These are phyloP conservation scores for Sinonovacula constricta DNA, from an alignment of 1,140 invertebrate genomes.

Conservation along the genomic window DNA sequence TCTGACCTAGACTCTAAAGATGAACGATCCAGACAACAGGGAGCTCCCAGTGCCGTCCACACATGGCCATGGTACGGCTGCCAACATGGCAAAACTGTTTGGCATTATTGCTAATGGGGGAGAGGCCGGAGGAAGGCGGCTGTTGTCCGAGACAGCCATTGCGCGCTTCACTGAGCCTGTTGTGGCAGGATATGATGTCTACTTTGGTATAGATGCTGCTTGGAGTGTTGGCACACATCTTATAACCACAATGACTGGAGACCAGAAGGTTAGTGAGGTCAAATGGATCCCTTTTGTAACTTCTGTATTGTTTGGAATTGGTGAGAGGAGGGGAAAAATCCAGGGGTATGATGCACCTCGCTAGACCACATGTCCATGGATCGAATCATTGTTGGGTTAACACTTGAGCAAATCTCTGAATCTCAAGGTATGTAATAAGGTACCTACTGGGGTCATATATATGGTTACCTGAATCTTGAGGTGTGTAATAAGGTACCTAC, in stretches of 20 bases:
- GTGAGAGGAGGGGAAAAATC: too few species aligned
- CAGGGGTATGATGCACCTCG: too few species aligned
- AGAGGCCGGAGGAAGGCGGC: constrained; percentile 22
- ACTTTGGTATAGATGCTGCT: constrained; percentile 45
- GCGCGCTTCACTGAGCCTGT: constrained; percentile 31
- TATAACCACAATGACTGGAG: constrained; percentile 36
- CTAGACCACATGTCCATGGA: too few species aligned
- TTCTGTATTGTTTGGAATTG: not conserved
- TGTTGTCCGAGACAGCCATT: constrained; percentile 42
- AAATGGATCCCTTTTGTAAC: not conserved
- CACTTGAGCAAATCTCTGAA: too few species aligned
- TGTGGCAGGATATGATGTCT: constrained; percentile 34
- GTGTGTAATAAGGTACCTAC: too few species aligned
- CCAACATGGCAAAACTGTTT: constrained; percentile 51
- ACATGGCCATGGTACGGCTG: constrained; percentile 50
- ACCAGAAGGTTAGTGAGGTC: constrained; percentile 24
- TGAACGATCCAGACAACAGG: constrained; percentile 46
- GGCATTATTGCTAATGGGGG: constrained; percentile 59
- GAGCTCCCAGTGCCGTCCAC: constrained; percentile 37
- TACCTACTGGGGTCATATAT: too few species aligned
- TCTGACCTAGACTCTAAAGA: constrained; percentile 16
- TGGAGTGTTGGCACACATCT: constrained; percentile 52
- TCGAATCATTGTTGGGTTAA: too few species aligned
- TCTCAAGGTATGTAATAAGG: too few species aligned
- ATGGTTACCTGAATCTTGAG: too few species aligned